phyloP scores from a whole-genome alignment of 2,113 vertebrate species.

The Oreocharis arfaki region DNA sequence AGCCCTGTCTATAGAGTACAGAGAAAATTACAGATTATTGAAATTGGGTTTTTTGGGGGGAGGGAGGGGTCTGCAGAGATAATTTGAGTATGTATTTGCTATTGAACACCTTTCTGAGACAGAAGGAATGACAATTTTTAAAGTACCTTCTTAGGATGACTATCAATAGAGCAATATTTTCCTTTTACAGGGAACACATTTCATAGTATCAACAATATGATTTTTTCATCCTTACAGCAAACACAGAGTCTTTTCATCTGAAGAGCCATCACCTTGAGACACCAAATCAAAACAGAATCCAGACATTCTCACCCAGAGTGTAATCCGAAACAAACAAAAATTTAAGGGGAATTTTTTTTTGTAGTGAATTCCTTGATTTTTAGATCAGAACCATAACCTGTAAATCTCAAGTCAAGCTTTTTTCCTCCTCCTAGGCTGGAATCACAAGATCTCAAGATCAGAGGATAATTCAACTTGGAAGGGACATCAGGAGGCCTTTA shows the following conservation, averaged over 20 bases:
- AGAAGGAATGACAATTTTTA: not conserved
- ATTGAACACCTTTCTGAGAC: not conserved
- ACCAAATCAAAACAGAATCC: not conserved
- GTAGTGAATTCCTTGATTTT: not conserved
- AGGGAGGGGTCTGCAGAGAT: rapidly evolving
- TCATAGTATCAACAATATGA: not conserved
- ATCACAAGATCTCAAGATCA: not conserved
- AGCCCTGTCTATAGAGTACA: not conserved
- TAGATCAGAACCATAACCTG: not conserved
- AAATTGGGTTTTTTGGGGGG: rapidly evolving
- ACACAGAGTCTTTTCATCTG: not conserved
- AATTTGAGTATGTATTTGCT: not conserved
- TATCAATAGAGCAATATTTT: not conserved
- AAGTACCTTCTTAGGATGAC: not conserved
- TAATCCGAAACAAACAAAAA: not conserved
- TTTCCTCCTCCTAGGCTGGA: not conserved
- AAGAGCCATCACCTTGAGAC: not conserved
- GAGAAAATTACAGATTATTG: not conserved
- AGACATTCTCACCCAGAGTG: not conserved
- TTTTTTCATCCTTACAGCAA: not conserved
- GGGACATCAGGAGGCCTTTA: not conserved
- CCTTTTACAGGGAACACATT: not conserved
- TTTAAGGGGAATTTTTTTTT: not conserved
- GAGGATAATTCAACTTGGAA: not conserved
- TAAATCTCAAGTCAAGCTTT: not conserved